A percentile compares a stretch with the other conserved stretches of the same genome.
Evolutionary conservation across 2,888 invertebrate genomes (phyloP).

Genomic region (Philereme transversata): DNA sequence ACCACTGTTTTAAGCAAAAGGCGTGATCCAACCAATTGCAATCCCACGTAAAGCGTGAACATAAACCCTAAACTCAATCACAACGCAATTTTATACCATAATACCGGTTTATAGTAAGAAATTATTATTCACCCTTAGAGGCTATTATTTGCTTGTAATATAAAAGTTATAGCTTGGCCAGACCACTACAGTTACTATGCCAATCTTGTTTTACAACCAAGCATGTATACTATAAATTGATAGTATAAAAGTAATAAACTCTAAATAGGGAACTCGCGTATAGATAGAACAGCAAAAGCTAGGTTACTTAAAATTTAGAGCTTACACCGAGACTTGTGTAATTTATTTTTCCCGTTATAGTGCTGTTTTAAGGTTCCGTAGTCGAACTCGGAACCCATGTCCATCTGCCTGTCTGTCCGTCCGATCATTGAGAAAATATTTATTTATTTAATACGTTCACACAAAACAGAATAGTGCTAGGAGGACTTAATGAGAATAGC

Average conservation of each 20-base stretch:
- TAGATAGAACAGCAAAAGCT: slow-evolving; percentile 13
- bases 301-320: neutral
- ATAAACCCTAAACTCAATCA: slow-evolving; percentile 11
- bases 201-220: slow-evolving; percentile 46
- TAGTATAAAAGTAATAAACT: slow-evolving; percentile 41
- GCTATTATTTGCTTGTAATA: slow-evolving; percentile 43
- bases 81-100: slow-evolving; percentile 24
- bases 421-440: too few species aligned
- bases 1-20: neutral
- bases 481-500: too few species aligned
- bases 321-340: too few species aligned
- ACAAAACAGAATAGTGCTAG: too few species aligned
- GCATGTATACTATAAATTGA: slow-evolving; percentile 47
- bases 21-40: neutral
- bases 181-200: slow-evolving; percentile 39
- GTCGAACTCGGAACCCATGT: too few species aligned
- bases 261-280: slow-evolving; percentile 28
- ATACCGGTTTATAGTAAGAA: slow-evolving; percentile 29
- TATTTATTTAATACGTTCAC: too few species aligned
- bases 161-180: slow-evolving; percentile 45
- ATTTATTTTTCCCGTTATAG: too few species aligned
- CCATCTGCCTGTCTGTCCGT: too few species aligned
- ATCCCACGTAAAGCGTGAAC: slow-evolving; percentile 3
- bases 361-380: too few species aligned
- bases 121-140: slow-evolving; percentile 40